Evolutionary conservation across 2,888 invertebrate species (phyloP), one percentile per base, ranked within the genome.

Genomic region (Eucera pruinosa): DNA sequence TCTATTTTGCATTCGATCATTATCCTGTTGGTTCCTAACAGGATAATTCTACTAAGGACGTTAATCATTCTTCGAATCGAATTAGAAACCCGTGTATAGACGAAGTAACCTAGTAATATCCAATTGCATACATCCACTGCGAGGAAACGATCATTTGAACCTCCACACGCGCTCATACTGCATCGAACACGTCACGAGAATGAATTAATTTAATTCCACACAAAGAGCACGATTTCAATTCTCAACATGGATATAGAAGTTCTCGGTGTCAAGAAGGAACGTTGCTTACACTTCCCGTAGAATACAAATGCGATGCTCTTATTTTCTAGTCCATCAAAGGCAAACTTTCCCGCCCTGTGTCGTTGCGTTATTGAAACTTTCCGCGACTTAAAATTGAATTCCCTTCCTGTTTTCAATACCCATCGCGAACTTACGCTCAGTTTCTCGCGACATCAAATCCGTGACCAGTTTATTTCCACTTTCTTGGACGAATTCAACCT

Each of bases 301-400:
- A 66, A 66, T 65, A 66, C 41, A 66, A 60, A 69, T 33, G 23
- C 43, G 43, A 23, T 6, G 15, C 25, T 43, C 25, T 45, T 66
- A 57, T 65, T 70, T 50, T 57, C 70, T 55, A 25, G n/a, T 41
- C 36, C 48, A 27, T 47, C 30, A 57, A 50, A 41, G 30, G 33
- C 48, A 65, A 70, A 57, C 65, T 65, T 33, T 15, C n/a, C 45
- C 1, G 13, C n/a, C 2, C 13, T 13, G 55, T 39, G 27, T 47
- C 5, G 30, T 18, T 11, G 48, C 39, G 48, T 65, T 70, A 50
- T 71, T 71, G 50, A 71, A 71, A 65, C 41, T 66, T 71, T 57
- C 41, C 41, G 15, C 55, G 64, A 6, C 47, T 54, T 30, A 36
- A 47, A 64, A 54, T 64, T 55, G 50, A 57, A 57, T 66, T 23